Evolutionary conservation across 1,140 invertebrate species (phyloP).

Genomic region (Sminthurides bifidus): DNA sequence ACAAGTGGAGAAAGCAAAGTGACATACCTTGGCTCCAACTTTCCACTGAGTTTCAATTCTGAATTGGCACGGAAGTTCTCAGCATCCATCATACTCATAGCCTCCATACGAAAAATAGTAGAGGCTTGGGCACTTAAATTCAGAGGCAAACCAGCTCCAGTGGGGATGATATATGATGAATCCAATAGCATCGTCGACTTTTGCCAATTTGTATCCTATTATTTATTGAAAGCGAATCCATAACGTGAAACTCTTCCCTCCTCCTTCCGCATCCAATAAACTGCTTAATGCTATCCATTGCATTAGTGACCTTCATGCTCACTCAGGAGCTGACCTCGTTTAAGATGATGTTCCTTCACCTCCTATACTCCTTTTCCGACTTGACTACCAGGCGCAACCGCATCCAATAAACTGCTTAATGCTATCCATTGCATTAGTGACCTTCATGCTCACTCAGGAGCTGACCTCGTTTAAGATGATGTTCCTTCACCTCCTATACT

Average conservation of each 20-base stretch:
- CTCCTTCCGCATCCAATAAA: slow-evolving; percentile 9
- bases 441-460: not conserved
- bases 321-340: not conserved
- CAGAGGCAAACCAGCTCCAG: slow-evolving; percentile 69
- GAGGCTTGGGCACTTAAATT: slow-evolving; percentile 72
- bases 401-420: slow-evolving; percentile 7
- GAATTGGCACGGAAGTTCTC: slow-evolving; percentile 39
- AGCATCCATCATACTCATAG: slow-evolving; percentile 31
- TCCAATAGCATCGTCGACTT: slow-evolving; percentile 72
- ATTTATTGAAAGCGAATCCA: slow-evolving; percentile 20
- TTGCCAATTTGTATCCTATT: slow-evolving; percentile 59
- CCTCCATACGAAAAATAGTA: slow-evolving; percentile 21
- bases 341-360: not conserved
- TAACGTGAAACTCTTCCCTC: slow-evolving; percentile 16
- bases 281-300: not conserved
- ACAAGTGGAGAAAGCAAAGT: not conserved
- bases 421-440: slow-evolving; percentile 1
- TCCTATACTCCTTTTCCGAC: not conserved
- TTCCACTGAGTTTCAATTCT: slow-evolving; percentile 61
- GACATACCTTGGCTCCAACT: slow-evolving; percentile 55
- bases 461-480: not conserved
- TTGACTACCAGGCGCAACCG: not conserved
- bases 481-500: not conserved
- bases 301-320: not conserved
- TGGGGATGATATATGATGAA: slow-evolving; percentile 69